Conservation (phyloP, 2,113 vertebrate species). For the Nicator chloris region DNA sequence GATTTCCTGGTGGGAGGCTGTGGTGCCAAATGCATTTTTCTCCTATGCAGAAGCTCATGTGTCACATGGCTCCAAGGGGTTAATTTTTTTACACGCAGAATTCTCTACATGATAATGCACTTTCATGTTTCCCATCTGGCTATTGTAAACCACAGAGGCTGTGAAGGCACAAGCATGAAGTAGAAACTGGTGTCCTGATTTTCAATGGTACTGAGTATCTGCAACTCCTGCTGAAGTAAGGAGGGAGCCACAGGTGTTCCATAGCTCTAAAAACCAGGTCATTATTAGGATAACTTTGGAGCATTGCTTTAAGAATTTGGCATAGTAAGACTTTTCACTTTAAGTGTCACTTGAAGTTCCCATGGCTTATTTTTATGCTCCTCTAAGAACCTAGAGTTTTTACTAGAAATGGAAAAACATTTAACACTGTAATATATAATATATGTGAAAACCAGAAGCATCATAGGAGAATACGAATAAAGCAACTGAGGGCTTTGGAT, state of each 20-base stretch:
- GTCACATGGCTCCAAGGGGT: slow-evolving; percentile 56
- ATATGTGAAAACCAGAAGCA: background rate
- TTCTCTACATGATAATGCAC: slow-evolving; percentile 69
- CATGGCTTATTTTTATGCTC: background rate
- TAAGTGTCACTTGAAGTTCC: background rate
- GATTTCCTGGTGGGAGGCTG: slow-evolving; percentile 46
- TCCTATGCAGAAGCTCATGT: background rate
- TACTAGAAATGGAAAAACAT: background rate
- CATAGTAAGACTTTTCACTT: background rate
- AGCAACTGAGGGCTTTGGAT: background rate
- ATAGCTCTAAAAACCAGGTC: background rate
- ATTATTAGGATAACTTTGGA: background rate
- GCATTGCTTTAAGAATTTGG: background rate
- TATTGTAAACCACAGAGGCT: slow-evolving; percentile 43
- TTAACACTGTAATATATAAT: background rate
- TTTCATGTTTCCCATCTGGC: slow-evolving; percentile 33
- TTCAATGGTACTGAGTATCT: background rate
- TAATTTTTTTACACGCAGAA: slow-evolving; percentile 32
- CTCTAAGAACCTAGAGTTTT: background rate
- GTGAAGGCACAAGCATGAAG: slow-evolving; percentile 22
- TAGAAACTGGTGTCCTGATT: slow-evolving; percentile 24
- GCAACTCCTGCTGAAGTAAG: background rate
- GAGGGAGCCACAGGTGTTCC: background rate
- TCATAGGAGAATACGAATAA: background rate
- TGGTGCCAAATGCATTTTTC: slow-evolving; percentile 38